Evolutionary conservation across 2,888 invertebrate species (phyloP), one percentile per base, ranked within the genome.

Genomic region (Mythimna vitellina): DNA sequence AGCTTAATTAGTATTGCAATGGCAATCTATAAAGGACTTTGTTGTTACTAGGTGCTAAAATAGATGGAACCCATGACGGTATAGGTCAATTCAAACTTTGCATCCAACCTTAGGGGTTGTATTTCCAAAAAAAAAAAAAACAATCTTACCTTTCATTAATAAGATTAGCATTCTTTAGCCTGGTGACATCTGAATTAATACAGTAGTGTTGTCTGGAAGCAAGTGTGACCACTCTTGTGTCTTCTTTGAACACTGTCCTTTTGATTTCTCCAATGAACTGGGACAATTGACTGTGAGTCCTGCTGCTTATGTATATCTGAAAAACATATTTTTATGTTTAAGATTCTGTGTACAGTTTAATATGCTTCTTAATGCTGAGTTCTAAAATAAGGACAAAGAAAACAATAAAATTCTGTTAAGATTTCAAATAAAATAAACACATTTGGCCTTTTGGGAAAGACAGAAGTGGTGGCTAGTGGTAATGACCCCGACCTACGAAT

Each of bases 281-380:
- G 0, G 98, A 97, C 56, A 99, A 93, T 91, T 99, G 99, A 1
- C 99, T 99, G 93, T 99, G 99, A 8, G 99, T 99, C 87, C 99
- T 97, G 80, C 99, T 99, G 91, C 99, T 99, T 92, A 99, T 99
- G 89, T 98, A 99, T 78, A 99, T 98, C 98, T 98, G 94, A 51
- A 93, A 93, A 42, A 38, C 2, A 32, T 35, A 5, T 58, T 32
- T 57, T 57, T 12, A 57, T 58, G 14, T 46, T 17, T 46, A 46
- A 1, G 46, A 46, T 46, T 49, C 7, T 20, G 7, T 7, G 20
- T 51, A n/a, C 49, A 51, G n/a, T n/a, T 0, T 0, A 51, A 51
- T 49, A 49, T 51, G 49, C 9, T 20, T 49, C n/a, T 20, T 49
- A n/a, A 20, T 49, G 49, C 8, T 49, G 8, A 49, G 20, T n/a